A percentile compares a stretch with the other conserved stretches of the same genome.
Evolutionary conservation across 2,797 vertebrate genomes (phyloP).

Genomic region (Crocodylus rhombifer): DNA sequence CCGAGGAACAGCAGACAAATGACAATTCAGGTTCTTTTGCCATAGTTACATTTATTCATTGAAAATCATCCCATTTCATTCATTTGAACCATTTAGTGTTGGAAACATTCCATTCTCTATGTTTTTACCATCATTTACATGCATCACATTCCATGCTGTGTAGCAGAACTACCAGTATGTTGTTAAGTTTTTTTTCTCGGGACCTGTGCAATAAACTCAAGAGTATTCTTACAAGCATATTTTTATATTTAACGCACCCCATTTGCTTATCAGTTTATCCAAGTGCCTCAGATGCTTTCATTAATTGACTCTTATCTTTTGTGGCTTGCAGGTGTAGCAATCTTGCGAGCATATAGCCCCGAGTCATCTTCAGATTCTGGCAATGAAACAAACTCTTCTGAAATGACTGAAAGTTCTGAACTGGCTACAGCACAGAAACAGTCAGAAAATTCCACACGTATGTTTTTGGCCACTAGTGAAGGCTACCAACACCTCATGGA

Average conservation of each 20-base stretch:
- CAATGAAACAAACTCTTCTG: conserved; percentile 99
- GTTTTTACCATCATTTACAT: conserved; percentile 66
- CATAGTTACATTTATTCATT: conserved; percentile 99
- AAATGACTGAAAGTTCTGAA: conserved; percentile 99
- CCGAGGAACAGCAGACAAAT: conserved; percentile 96
- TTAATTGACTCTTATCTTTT: conserved; percentile 87
- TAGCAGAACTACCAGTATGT: conserved; percentile 67
- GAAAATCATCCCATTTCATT: conserved; percentile 85
- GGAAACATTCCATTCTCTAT: conserved; percentile 78
- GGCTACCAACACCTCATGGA: conserved; percentile 89
- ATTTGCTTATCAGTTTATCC: conserved; percentile 76
- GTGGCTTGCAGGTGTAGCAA: conserved; percentile 96
- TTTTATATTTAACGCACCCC: conserved; percentile 78
- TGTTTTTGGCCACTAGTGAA: conserved; percentile 90
- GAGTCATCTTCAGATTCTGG: conserved; percentile 99
- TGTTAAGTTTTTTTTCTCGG: conserved; percentile 65
- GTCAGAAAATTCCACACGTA: conserved; percentile 90
- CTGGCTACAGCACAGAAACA: conserved; percentile 94
- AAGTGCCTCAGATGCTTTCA: conserved; percentile 77
- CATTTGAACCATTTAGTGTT: conserved; percentile 83
- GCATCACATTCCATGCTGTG: conserved; percentile 73
- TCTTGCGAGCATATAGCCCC: conserved; percentile 97
- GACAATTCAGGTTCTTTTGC: conserved; percentile 99
- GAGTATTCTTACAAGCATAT: conserved; percentile 63
- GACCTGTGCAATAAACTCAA: conserved; percentile 80